Percentiles rank a stretch among this genome's conserved stretches.
phyloP scores from a whole-genome alignment of 2,113 vertebrate genomes.

The Dromiciops gliroides region DNA sequence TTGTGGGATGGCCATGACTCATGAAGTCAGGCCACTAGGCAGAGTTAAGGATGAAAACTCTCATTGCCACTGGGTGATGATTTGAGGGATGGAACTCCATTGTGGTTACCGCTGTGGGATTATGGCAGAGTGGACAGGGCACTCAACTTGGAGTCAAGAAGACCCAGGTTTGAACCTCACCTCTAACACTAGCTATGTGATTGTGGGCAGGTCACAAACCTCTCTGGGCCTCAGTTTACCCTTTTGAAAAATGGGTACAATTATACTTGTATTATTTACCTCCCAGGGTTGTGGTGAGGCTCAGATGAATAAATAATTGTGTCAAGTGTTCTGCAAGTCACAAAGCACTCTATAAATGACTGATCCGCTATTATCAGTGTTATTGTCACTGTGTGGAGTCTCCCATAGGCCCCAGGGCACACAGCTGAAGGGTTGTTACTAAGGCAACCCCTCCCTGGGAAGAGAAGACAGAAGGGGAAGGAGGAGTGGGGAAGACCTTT shows the following conservation, averaged over 20 bases:
- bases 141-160: neutral
- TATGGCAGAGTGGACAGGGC: neutral
- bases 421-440: neutral
- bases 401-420: neutral
- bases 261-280: neutral
- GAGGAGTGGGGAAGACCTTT: accelerated
- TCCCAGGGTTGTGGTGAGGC: neutral
- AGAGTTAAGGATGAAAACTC: neutral
- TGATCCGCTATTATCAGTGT: neutral
- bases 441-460: neutral
- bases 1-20: neutral
- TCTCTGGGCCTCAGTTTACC: neutral
- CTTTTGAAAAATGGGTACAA: neutral
- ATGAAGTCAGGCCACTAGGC: neutral
- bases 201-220: neutral
- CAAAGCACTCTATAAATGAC: no score
- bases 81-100: neutral
- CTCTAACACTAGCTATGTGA: neutral
- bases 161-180: neutral
- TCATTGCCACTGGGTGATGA: neutral
- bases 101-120: neutral
- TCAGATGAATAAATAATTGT: neutral
- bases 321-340: no score
- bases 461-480: neutral
- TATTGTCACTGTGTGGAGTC: neutral